Base-by-base conservation (phyloP, 2,888 invertebrate species). In the Morpho deidamia region DNA sequence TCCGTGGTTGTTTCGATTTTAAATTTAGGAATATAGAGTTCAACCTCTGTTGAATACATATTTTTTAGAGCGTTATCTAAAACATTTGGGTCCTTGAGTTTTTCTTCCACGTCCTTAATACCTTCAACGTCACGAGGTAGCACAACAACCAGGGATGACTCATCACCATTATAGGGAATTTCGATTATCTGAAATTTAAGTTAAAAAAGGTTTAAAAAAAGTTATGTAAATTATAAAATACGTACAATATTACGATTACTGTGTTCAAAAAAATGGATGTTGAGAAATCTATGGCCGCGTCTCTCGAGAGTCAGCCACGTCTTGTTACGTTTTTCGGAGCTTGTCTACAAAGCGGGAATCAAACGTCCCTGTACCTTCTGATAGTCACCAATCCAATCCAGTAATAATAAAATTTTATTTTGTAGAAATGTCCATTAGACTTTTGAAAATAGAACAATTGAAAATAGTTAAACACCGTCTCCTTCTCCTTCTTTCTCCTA, bases 11-110 rank as follows among this genome's bases (percentile, higher is more conserved):
- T 92, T 78, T 96, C 95, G 48, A 96, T 92, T 74, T 93, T 94
- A 74, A 97, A 96, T 71, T 92, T 95, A 0, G 97, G 97, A 47
- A 97, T 72, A 35, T 82, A 86, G 0, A 96, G 88, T 0, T 90
- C 73, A 1, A 96, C 93, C 67, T 93, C 91, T 1, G 72, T 68
- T 0, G 56, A 8, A 0, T 56, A 58, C 90, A 92, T 81, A 3
- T 74, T 67, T 0, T 75, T 40, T 0, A 62, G 63, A n/a, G 93
- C 81, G 0, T 85, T 81, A 0, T 76, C 68, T 7, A 91, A 79
- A 0, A 69, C 68, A 0, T 88, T 60, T 1, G 76, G 67, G 10
- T 83, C 74, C 4, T 85, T 82, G 4, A 96, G 69, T 70, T 93
- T 93, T 1, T 85, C 71, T 69, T 94, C 91, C 35, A 96, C 70